Base-by-base conservation (phyloP, 2,113 vertebrate species). In the Sorex fumeus region DNA sequence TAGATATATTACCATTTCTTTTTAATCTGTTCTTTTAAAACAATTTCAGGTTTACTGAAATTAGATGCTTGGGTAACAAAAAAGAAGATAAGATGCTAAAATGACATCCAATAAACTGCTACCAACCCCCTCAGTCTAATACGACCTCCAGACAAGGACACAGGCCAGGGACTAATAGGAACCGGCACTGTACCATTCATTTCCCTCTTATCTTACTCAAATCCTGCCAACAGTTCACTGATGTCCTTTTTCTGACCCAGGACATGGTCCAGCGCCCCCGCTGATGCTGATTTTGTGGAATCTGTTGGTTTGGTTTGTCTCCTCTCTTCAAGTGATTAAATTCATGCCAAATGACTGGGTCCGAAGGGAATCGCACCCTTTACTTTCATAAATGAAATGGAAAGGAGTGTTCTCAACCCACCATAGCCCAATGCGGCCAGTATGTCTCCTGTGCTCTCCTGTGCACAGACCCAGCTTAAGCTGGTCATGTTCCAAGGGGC, bases 71-170 rank as follows among this genome's bases (percentile, higher is more conserved):
- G 13, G 8, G 13, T 4, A 50, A 50, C 6, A 50, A 93, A 91
- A 74, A 47, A 60, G 36, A n/a, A 27, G 64, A 13, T 36, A 45
- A 94, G 87, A 60, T 47, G 82, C 43, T 53, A 74, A 36, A 66
- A 80, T 84, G 67, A 88, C 69, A 84, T 67, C 30, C n/a, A 67
- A 57, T 80, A 53, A 91, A 84, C 79, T 74, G 57, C 40, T 66
- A 74, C 27, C 45, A 40, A 16, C 12, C 45, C 67, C 57, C 57
- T 32, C 57, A 60, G 11, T 60, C 25, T 67, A 45, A 60, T 60
- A 74, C 30, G 34, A 72, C 19, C 19, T 36, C 8, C 45, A 60
- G 16, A 57, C 32, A 80, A 45, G 74, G 83, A 77, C 66, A 72
- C 78, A 74, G 79, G 13, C 27, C 62, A 27, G 34, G 76, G 28